A percentile compares a stretch with the other conserved stretches of the same genome.
These are phyloP conservation scores for Amphiura filiformis DNA, from an alignment of 35 echinoderm and acorn worm genomes.

Conservation along the genomic window DNA sequence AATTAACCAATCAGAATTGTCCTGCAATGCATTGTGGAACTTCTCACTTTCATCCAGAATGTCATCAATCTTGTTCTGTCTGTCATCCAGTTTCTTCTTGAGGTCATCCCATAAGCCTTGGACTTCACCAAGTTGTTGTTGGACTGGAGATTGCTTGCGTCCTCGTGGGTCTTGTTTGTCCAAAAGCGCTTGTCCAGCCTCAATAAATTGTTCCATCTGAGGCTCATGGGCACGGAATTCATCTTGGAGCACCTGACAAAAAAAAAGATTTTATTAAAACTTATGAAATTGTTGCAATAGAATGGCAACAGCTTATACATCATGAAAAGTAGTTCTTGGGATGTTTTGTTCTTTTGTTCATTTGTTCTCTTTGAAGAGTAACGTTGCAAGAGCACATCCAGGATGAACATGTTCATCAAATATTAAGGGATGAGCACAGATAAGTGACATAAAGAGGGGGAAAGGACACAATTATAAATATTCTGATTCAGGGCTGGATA, in stretches of 20 bases:
- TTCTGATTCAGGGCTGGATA: no score
- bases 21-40: slow-evolving; percentile 90
- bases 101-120: slow-evolving; percentile 81
- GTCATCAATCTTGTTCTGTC: slow-evolving; percentile 85
- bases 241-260: slow-evolving; percentile 87
- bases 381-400: no score
- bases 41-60: slow-evolving; percentile 83
- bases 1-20: slow-evolving; percentile 85
- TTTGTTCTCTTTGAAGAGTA: no score
- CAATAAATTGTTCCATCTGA: slow-evolving; percentile 85
- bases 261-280: no score
- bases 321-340: no score
- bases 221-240: slow-evolving; percentile 82
- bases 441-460: no score
- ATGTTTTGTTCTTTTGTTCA: no score
- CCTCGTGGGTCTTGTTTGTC: slow-evolving; percentile 70
- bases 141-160: slow-evolving; percentile 64
- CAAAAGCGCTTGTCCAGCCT: slow-evolving; percentile 73
- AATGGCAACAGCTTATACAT: no score
- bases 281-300: no score
- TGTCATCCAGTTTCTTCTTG: slow-evolving; percentile 81
- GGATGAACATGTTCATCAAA: no score
- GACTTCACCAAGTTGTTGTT: slow-evolving; percentile 75
- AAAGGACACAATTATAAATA: no score
- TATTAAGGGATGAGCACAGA: no score